Conservation (phyloP, 2,113 vertebrate species). For the Chaetorhynchus papuensis region DNA sequence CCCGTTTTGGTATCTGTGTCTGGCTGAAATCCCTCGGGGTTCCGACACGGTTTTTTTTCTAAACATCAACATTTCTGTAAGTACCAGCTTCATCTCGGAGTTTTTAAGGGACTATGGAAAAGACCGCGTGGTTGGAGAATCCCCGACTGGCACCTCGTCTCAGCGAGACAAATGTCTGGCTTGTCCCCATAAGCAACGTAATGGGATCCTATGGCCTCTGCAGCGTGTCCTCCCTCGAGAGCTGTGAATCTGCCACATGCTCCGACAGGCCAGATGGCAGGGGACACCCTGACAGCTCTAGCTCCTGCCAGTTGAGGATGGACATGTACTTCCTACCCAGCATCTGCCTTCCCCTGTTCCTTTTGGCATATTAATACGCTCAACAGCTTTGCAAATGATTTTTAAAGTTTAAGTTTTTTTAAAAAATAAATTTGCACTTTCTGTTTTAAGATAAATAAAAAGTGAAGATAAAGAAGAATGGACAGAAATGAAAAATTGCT, state of each 20-base stretch:
- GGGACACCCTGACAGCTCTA: neutral
- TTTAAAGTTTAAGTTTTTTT: neutral
- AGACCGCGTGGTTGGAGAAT: rapidly evolving
- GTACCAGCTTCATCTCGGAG: neutral
- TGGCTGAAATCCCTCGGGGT: neutral
- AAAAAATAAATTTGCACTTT: neutral
- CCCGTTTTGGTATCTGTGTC: neutral
- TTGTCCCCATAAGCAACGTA: neutral
- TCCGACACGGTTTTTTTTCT: neutral
- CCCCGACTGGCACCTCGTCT: neutral
- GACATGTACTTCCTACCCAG: neutral
- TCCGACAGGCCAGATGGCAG: slow-evolving; percentile 5
- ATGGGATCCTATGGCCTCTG: neutral
- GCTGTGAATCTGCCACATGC: neutral
- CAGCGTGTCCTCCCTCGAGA: neutral
- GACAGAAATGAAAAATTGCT: neutral
- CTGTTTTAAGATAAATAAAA: neutral
- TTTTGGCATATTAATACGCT: neutral
- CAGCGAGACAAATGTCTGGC: neutral
- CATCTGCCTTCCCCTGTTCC: neutral
- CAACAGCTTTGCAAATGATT: neutral
- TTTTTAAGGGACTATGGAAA: neutral
- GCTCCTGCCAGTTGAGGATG: neutral
- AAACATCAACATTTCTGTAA: neutral
- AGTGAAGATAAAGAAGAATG: neutral